Base-by-base conservation (phyloP, 1,140 invertebrate genomes). In the Eumaeus atala region DNA sequence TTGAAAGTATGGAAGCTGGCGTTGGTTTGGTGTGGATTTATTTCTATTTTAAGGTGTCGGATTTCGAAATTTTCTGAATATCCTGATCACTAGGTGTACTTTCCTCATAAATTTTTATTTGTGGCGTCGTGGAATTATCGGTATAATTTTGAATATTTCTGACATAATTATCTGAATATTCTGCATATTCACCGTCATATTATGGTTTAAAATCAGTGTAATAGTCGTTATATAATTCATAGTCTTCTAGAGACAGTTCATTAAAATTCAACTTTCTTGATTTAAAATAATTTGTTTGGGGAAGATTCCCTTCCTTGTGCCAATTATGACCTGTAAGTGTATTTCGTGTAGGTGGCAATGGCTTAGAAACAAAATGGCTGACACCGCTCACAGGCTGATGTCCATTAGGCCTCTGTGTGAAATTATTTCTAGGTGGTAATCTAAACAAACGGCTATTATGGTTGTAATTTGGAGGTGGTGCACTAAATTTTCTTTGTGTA, bases 331-430 rank as follows among this genome's bases (percentile, higher is more conserved):
- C 40, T 17, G 40, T 44, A 4, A 44, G 1, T 16, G 12, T 44
- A 6, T 40, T 4, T 9, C 16, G 38, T 62, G 49, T 54, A 60
- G 34, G 9, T 28, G 52, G 50, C 50, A 54, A 9, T 48, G 42
- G 36, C 49, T 48, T 56, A 3, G 59, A 35, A 6, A 49, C 55
- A 21, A 60, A 67, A 12, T 36, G 21, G n/a, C 51, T 37, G 1
- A 66, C 53, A 18, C 58, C 60, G 36, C 64, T 63, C 61, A 63
- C 59, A 33, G 58, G 59, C 17, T 59, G 59, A 33, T 54, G 56
- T 0, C 9, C 40, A n/a, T 8, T 12, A 44, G 38, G 10, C n/a
- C 12, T 12, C 1, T 5, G 38, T n/a, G 38, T 51, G 33, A 28
- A 28, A 18, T 56, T 52, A 21, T 64, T 58, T 14, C 53, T 16